Conservation (phyloP, 2,797 vertebrate genomes). For the Serranus cabrilla region DNA sequence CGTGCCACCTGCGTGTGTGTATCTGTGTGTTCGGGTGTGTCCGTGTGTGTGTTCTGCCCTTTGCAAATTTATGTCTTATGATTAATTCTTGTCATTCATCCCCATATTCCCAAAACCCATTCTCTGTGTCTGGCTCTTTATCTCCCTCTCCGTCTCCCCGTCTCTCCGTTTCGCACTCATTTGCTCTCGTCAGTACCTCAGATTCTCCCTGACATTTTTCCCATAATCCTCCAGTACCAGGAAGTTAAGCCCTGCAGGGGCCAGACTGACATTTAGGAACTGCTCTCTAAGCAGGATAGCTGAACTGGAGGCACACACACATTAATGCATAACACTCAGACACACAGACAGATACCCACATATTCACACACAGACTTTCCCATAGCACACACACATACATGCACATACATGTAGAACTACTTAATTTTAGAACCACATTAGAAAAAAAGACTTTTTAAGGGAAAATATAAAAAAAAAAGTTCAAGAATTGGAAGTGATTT, state of each 20-base stretch:
- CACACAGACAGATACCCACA: not conserved
- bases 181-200: conserved; percentile 72
- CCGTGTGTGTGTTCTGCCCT: conserved; percentile 54
- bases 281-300: conserved; percentile 77
- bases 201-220: conserved; percentile 83
- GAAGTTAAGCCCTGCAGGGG: conserved; percentile 82
- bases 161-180: conserved; percentile 38
- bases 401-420: not conserved
- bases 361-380: not conserved
- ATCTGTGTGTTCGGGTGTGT: conserved; percentile 12
- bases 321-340: conserved; percentile 21
- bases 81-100: conserved; percentile 74
- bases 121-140: conserved; percentile 44
- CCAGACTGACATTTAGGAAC: conserved; percentile 82
- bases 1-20: conserved; percentile 42
- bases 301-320: conserved; percentile 50
- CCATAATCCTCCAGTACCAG: conserved; percentile 82
- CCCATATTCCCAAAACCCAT: conserved; percentile 57
- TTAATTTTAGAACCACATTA: not conserved
- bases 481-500: not conserved
- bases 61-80: conserved; percentile 61
- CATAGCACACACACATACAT: not conserved
- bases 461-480: not conserved
- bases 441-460: not conserved
- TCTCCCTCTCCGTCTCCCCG: conserved; percentile 21